Conservation (phyloP, 92 coral and sea anemone genomes). For the Epizoanthus fatuus region DNA sequence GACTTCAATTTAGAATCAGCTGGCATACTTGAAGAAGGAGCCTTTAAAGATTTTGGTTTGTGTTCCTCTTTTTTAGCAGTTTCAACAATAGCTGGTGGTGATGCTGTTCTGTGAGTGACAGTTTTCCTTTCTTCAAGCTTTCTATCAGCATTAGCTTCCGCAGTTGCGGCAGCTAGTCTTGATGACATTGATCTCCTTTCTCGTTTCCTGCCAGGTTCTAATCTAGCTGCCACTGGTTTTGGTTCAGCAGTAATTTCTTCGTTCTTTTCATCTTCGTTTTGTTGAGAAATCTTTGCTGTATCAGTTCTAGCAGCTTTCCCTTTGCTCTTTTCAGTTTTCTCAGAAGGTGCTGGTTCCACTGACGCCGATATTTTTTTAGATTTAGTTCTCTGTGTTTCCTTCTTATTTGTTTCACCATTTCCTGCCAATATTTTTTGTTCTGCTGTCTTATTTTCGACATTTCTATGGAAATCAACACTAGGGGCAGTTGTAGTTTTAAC, state of each 20-base stretch:
- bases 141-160: constrained; percentile 9
- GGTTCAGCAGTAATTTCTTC: background rate
- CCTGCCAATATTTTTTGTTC: background rate
- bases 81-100: background rate
- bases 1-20: background rate
- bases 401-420: background rate
- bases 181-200: constrained; percentile 40
- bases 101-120: background rate
- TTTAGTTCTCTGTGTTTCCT: constrained; percentile 15
- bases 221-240: background rate
- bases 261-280: constrained; percentile 8
- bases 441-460: background rate
- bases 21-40: background rate
- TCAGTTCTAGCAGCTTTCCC: background rate
- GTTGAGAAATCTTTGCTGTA: background rate
- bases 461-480: background rate
- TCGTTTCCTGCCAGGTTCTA: constrained; percentile 5
- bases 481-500: background rate
- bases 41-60: background rate
- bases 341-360: background rate
- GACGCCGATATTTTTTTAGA: background rate
- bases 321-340: constrained; percentile 7
- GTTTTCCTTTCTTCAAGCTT: constrained; percentile 4
- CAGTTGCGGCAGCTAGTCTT: constrained; percentile 24
- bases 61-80: constrained; percentile 5